Conservation (phyloP, 2,113 vertebrate species). For the Spea bombifrons region DNA sequence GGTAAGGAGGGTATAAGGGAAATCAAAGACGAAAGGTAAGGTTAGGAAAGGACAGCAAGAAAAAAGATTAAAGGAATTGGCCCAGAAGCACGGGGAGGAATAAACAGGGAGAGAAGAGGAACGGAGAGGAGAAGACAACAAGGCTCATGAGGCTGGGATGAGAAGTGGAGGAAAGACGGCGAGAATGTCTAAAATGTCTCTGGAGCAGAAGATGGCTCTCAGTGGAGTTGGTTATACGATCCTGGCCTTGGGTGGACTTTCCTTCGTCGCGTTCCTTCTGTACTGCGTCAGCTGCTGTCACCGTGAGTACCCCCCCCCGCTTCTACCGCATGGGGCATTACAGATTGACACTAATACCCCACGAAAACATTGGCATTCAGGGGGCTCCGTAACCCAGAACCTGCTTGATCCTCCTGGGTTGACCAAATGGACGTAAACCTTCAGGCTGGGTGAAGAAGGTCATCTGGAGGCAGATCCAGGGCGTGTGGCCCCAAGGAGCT, state of each 20-base stretch:
- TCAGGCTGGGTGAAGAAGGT: no score
- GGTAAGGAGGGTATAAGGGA: neutral
- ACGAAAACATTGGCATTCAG: no score
- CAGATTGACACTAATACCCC: no score
- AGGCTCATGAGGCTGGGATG: neutral
- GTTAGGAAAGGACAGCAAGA: neutral
- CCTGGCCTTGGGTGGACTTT: neutral
- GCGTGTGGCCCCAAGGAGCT: no score
- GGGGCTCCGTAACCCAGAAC: no score
- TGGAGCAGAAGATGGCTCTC: neutral
- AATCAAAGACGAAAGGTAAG: neutral
- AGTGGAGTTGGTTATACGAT: neutral
- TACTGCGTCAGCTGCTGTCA: constrained; percentile 13
- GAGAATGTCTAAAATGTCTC: neutral
- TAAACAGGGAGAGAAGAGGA: neutral
- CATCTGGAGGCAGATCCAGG: no score
- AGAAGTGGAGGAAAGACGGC: neutral
- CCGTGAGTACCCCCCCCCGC: neutral
- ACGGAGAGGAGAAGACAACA: neutral
- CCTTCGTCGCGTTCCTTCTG: neutral
- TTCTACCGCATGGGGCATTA: neutral
- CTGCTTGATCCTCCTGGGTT: no score
- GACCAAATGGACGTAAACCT: no score
- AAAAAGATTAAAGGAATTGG: neutral
- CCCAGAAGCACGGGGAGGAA: neutral